Base-by-base conservation (phyloP, 2,113 vertebrate species). In the Agelaius tricolor region DNA sequence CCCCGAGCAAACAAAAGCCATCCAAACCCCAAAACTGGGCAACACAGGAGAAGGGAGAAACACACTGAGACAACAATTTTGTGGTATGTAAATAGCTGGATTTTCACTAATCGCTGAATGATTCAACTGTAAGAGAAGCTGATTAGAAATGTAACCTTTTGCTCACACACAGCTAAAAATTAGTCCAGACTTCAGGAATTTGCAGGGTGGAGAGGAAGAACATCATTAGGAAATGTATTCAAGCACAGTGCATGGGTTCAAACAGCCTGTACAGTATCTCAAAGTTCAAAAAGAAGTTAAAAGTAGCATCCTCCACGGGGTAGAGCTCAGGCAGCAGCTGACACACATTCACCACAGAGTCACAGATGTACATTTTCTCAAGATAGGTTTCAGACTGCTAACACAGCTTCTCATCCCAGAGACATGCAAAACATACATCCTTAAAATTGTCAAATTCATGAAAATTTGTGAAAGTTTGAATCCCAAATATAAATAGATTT, bases 241-340 rank as follows among this genome's bases (percentile, higher is more conserved):
- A 66, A 72, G 28, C 35, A 62, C 15, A 54, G 41, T 2, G 6
- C 31, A 62, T 5, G 6, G 4, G 3, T 93, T 87, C 41, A 72
- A 72, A 68, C 5, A 11, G 11, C 11, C 3, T 1, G 6, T 43
- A 27, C 19, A 46, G 6, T 23, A 22, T 21, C 51, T 55, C 27
- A 19, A 20, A 46, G 8, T 24, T 90, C 35, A 81, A 81, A 84
- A 20, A 8, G 23, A 49, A 63, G 13, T 39, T 84, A 58, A 86
- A 89, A 65, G 13, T 8, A 2, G 0, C 11, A 77, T 24, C 10
- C 37, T 84, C 46, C 33, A 22, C 0, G 0, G 14, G 8, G 3
- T 20, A 82, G 73, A 3, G 1, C 27, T 69, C 28, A 47, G n/a
- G 59, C 11, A 59, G 43, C 51, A 39, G 15, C 31, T 78, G 51